phyloP scores from a whole-genome alignment of 2,113 vertebrate genomes.

The Percina caprodes region DNA sequence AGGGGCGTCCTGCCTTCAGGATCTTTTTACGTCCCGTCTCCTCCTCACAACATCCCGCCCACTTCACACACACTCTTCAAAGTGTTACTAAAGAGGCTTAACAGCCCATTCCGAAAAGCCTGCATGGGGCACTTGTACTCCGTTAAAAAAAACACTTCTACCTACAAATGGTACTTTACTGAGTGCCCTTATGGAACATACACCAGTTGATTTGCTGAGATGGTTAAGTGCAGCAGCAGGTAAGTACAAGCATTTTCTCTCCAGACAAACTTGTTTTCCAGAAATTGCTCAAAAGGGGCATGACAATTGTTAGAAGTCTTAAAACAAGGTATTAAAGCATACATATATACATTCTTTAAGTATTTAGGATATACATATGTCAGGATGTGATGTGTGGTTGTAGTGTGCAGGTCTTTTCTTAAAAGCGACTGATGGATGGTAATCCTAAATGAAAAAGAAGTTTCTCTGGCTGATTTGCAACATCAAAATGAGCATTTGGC shows the following conservation, averaged over 20 bases:
- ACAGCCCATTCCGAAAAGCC: conserved; percentile 64
- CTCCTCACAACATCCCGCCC: conserved; percentile 53
- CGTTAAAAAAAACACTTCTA: conserved; percentile 45
- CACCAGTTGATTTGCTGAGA: conserved; percentile 34
- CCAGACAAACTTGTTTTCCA: conserved; percentile 24
- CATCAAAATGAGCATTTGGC: conserved; percentile 19
- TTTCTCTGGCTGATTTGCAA: conserved; percentile 14
- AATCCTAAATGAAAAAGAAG: conserved; percentile 26
- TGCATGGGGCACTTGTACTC: conserved; percentile 65
- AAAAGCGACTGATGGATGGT: conserved; percentile 30
- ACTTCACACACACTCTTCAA: conserved; percentile 50
- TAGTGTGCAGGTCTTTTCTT: conserved; percentile 5
- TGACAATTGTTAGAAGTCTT: conserved; percentile 7
- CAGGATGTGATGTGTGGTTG: not conserved
- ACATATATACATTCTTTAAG: not conserved
- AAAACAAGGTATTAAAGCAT: conserved; percentile 8
- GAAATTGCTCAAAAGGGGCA: conserved; percentile 24
- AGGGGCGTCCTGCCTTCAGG: conserved; percentile 67
- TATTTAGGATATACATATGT: not conserved
- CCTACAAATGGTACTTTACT: conserved; percentile 50
- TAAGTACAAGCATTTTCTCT: conserved; percentile 55
- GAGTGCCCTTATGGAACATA: conserved; percentile 38
- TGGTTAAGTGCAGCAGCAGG: conserved; percentile 47
- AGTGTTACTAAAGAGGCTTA: conserved; percentile 74
- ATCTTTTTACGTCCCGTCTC: conserved; percentile 63